These are phyloP conservation scores for Forbesichthys papilliferus DNA, from an alignment of 2,113 vertebrate genomes.

Conservation along the genomic window DNA sequence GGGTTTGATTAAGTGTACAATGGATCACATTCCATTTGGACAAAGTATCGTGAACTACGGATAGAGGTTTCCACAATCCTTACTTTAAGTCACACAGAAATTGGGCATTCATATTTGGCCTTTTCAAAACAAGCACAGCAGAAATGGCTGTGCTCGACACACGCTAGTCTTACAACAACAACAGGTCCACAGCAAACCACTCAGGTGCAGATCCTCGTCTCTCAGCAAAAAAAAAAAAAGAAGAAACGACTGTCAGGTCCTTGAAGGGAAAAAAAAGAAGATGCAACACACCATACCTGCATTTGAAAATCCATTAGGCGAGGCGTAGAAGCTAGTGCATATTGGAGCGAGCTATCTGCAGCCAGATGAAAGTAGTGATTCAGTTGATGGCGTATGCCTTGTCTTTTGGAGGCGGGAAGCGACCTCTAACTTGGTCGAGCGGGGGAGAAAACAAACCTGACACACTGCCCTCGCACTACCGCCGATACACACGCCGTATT, in stretches of 20 bases:
- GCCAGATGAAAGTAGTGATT: conserved; percentile 68
- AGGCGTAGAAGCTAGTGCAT: conserved; percentile 49
- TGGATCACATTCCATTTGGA: too few species aligned
- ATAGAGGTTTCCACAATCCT: too few species aligned
- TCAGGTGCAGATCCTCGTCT: conserved; percentile 67
- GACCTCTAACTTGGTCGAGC: conserved; percentile 40
- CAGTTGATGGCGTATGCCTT: conserved; percentile 51
- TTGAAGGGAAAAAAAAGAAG: conserved; percentile 34
- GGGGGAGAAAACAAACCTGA: conserved; percentile 37
- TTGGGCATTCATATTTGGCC: conserved; percentile 58
- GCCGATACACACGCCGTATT: conserved; percentile 26
- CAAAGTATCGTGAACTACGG: too few species aligned
- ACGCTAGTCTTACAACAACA: conserved; percentile 62
- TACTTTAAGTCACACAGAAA: conserved; percentile 29
- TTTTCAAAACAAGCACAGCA: conserved; percentile 55
- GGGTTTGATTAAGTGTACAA: too few species aligned
- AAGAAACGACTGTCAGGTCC: conserved; percentile 71
- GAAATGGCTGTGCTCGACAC: conserved; percentile 62
- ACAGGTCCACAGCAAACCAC: conserved; percentile 55
- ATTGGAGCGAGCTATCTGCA: conserved; percentile 21
- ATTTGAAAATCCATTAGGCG: conserved; percentile 76
- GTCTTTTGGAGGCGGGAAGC: conserved; percentile 60
- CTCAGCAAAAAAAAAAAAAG: conserved; percentile 58
- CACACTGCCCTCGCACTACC: conserved; percentile 43
- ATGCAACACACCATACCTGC: conserved; percentile 60